Percentiles rank a stretch among this genome's conserved stretches.
These are phyloP conservation scores for Resseliella maxima DNA, from an alignment of 2,888 invertebrate species.

Conservation along the genomic window DNA sequence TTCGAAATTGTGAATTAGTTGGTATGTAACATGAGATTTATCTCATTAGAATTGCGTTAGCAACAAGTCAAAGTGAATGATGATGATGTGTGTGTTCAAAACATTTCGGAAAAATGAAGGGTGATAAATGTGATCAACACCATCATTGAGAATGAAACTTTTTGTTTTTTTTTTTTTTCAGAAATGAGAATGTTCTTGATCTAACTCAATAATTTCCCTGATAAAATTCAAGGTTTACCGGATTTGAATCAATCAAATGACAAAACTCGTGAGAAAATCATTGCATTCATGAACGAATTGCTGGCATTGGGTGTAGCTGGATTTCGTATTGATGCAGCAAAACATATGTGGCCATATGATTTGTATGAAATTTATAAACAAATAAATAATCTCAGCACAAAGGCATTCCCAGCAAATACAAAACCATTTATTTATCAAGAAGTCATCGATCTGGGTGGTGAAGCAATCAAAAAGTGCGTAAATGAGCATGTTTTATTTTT, in stretches of 20 bases:
- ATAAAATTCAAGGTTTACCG: slow-evolving; percentile 69
- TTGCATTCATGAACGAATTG: slow-evolving; percentile 64
- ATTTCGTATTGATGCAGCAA: slow-evolving; percentile 83
- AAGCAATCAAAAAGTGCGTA: slow-evolving; percentile 34
- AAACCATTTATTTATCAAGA: slow-evolving; percentile 25
- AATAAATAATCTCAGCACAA: slow-evolving; percentile 62
- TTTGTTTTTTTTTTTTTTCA: background rate
- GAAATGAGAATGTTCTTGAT: background rate
- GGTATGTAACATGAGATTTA: slow-evolving; percentile 61
- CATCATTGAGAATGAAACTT: too few species aligned
- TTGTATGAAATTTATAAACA: slow-evolving; percentile 75
- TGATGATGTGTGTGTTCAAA: too few species aligned
- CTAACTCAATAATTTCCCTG: background rate
- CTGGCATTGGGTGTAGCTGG: slow-evolving; percentile 82
- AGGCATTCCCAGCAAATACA: background rate
- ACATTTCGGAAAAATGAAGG: too few species aligned
- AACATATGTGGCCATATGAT: slow-evolving; percentile 84
- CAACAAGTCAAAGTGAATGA: too few species aligned
- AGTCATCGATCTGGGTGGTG: slow-evolving; percentile 40
- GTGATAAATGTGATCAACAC: too few species aligned
- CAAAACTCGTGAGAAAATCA: slow-evolving; percentile 75
- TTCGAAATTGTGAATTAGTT: slow-evolving; percentile 77
- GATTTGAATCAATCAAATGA: slow-evolving; percentile 79
- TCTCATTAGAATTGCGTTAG: too few species aligned
- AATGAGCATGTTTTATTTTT: background rate